A percentile compares a stretch with the other conserved stretches of the same genome.
These are phyloP conservation scores for Hecatera dysodea DNA, from an alignment of 2,888 invertebrate species.

Conservation along the genomic window DNA sequence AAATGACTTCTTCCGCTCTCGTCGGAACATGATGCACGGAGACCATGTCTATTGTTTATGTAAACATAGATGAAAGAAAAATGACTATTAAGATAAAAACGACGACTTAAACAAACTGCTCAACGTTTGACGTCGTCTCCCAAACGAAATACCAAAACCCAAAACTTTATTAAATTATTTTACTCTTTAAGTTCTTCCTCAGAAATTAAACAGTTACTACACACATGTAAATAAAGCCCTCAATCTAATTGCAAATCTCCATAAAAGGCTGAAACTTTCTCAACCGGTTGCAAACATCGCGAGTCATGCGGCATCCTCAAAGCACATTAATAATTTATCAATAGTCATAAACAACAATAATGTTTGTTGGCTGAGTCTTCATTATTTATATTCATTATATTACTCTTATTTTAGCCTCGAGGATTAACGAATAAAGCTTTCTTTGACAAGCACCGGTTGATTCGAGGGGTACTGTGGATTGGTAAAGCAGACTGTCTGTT, in stretches of 20 bases:
- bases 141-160: too few species aligned
- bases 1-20: too few species aligned
- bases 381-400: slow-evolving; percentile 46
- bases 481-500: too few species aligned
- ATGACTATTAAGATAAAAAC: too few species aligned
- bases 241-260: slow-evolving; percentile 22
- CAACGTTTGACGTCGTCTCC: too few species aligned
- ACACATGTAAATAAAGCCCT: neutral
- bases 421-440: slow-evolving; percentile 27
- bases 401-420: slow-evolving; percentile 43
- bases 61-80: too few species aligned
- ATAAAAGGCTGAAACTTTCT: neutral
- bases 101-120: too few species aligned
- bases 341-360: slow-evolving; percentile 55
- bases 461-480: neutral
- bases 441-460: slow-evolving; percentile 11
- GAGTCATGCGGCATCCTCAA: slow-evolving; percentile 46
- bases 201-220: neutral
- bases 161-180: too few species aligned
- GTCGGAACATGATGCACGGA: too few species aligned
- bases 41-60: too few species aligned
- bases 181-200: neutral
- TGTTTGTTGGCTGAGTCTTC: slow-evolving; percentile 46
- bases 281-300: slow-evolving; percentile 16
- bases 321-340: slow-evolving; percentile 40